Base-by-base conservation (phyloP, 2,113 vertebrate genomes). In the Urocynchramus pylzowi region DNA sequence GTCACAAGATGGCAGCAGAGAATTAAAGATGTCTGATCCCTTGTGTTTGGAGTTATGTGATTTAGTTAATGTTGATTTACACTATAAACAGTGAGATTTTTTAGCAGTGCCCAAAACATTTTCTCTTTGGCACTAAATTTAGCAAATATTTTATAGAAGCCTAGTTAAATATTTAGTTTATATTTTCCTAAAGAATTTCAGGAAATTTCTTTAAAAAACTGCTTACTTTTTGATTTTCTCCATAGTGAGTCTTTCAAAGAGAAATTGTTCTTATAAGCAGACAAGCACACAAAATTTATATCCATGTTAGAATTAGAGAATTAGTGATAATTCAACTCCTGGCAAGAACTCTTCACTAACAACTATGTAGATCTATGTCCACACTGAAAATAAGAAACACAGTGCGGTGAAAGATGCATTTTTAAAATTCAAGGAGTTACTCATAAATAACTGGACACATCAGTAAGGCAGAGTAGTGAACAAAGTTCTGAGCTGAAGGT, bases 1-100 rank as follows among this genome's bases (percentile, higher is more conserved):
- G 79, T 75, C 98, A 97, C 96, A 96, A 97, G 98, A 87, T 97
- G 98, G 98, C 98, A 98, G 97, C 96, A 97, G 33, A 73, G 24
- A 91, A 95, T 74, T 85, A 91, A 61, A 89, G 79, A 96, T 93
- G 31, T 44, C 39, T 26, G 27, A 30, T n/a, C 9, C 0, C 1
- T 17, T 8, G 3, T 5, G 2, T 44, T 30, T 6, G 41, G 13
- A 7, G 7, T 42, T 9, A 1, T 0, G 2, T 11, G 11, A 11
- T 16, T 35, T 23, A 7, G 27, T 16, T 53, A 37, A 42, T 9
- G 8, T 47, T 56, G 33, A 49, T 12, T 77, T n/a, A 2, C 19
- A 13, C 27, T 30, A 27, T 10, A 63, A 44, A 68, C 13, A 7
- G 15, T 61, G 42, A 80, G 16, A 3, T 16, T 8, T 68, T 47